These are phyloP conservation scores for Dryas iulia DNA, from an alignment of 1,140 invertebrate genomes.

Conservation along the genomic window DNA sequence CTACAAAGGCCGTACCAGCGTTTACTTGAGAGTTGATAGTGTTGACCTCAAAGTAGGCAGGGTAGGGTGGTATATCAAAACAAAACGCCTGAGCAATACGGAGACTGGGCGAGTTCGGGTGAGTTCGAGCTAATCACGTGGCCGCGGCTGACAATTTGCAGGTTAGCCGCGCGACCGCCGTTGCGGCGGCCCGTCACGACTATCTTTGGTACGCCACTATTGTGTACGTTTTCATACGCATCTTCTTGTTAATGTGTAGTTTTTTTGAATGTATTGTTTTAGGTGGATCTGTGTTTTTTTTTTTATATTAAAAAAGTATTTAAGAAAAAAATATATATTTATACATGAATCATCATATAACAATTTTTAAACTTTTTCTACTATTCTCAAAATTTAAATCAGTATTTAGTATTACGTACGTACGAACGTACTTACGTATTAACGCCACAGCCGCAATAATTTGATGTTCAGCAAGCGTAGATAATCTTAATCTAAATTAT, in stretches of 20 bases:
- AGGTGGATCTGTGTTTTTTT: background rate
- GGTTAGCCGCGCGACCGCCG: constrained; percentile 60
- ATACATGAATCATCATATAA: too few species aligned
- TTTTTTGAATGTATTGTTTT: background rate
- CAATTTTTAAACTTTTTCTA: too few species aligned
- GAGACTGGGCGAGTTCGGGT: constrained; percentile 38
- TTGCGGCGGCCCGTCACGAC: constrained; percentile 39
- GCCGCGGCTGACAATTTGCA: constrained; percentile 60
- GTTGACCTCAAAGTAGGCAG: constrained; percentile 44
- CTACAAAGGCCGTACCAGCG: constrained; percentile 18
- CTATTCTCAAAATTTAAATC: too few species aligned
- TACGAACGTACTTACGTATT: too few species aligned
- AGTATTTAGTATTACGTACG: too few species aligned
- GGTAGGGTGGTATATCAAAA: constrained; percentile 51
- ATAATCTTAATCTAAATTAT: too few species aligned
- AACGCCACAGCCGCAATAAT: too few species aligned
- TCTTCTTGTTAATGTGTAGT: background rate
- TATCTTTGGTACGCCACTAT: constrained; percentile 33
- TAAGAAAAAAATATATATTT: too few species aligned
- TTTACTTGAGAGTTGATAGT: constrained; percentile 40
- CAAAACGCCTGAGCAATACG: constrained; percentile 42
- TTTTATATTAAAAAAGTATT: background rate
- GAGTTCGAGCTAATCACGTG: constrained; percentile 60
- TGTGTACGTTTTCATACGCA: constrained; percentile 27
- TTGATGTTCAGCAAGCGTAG: too few species aligned